These are phyloP conservation scores for Anser cygnoides DNA, from an alignment of 2,113 vertebrate genomes.

Conservation along the genomic window DNA sequence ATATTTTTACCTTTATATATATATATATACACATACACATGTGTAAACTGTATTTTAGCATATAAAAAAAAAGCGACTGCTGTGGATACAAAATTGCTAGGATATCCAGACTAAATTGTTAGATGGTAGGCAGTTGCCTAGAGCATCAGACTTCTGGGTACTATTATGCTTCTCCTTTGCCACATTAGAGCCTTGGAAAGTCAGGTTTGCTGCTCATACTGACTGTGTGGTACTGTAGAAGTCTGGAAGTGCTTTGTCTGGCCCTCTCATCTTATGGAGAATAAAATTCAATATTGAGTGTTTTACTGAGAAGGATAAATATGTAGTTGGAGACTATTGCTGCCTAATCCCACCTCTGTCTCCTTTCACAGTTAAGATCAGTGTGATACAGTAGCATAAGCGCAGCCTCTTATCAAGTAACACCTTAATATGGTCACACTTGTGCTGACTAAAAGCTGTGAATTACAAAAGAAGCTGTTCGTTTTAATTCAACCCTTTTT, in stretches of 20 bases:
- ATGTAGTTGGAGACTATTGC: not conserved
- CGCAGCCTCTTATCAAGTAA: not conserved
- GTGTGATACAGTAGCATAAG: not conserved
- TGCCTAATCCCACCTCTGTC: not conserved
- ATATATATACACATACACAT: fast-evolving
- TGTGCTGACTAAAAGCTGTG: not conserved
- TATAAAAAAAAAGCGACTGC: not conserved
- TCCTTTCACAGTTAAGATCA: not conserved
- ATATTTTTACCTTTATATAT: not conserved
- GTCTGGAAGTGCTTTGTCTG: not conserved
- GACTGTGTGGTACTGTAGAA: not conserved
- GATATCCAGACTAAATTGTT: not conserved
- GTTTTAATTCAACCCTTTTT: not conserved
- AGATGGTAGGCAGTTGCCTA: not conserved
- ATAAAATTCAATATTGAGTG: not conserved
- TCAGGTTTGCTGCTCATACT: not conserved
- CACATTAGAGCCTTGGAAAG: not conserved
- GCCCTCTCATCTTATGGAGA: not conserved
- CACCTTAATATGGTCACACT: not conserved
- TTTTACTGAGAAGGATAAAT: not conserved
- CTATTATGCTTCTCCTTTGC: not conserved
- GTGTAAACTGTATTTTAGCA: not conserved
- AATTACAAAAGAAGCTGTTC: not conserved
- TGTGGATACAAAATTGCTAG: not conserved
- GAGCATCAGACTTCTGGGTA: not conserved